Evolutionary conservation across 2,113 vertebrate genomes (phyloP).

Genomic region (Pangasianodon hypophthalmus): DNA sequence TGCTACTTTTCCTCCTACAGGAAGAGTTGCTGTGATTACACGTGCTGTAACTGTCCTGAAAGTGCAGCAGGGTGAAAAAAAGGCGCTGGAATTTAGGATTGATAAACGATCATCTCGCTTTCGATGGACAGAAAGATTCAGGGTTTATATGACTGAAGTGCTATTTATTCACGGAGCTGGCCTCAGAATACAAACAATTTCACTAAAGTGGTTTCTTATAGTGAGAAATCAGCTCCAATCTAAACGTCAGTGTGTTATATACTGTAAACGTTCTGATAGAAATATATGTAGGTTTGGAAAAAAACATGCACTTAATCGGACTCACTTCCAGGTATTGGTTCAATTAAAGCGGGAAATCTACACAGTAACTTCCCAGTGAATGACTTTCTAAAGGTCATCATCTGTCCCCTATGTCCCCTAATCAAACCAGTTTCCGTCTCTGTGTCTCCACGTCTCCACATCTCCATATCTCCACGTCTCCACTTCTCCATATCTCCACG

Average conservation of each 20-base stretch:
- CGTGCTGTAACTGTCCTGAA: background rate
- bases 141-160: background rate
- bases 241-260: background rate
- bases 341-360: conserved; percentile 27
- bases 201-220: background rate
- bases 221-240: background rate
- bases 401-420: conserved; percentile 3
- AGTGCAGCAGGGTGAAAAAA: background rate
- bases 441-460: too few species aligned
- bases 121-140: background rate
- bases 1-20: background rate
- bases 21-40: background rate
- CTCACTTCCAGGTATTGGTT: conserved; percentile 20
- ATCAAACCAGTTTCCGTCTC: conserved; percentile 6
- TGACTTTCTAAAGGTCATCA: conserved; percentile 32
- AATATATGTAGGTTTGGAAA: background rate
- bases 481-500: too few species aligned
- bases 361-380: conserved; percentile 27
- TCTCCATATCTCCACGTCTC: too few species aligned
- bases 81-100: background rate
- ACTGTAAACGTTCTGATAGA: background rate
- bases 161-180: background rate
- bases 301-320: conserved; percentile 11
- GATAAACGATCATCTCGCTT: background rate
- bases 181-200: background rate